Evolutionary conservation across 2,113 vertebrate genomes (phyloP).

Genomic region (Dermatemys mawii): DNA sequence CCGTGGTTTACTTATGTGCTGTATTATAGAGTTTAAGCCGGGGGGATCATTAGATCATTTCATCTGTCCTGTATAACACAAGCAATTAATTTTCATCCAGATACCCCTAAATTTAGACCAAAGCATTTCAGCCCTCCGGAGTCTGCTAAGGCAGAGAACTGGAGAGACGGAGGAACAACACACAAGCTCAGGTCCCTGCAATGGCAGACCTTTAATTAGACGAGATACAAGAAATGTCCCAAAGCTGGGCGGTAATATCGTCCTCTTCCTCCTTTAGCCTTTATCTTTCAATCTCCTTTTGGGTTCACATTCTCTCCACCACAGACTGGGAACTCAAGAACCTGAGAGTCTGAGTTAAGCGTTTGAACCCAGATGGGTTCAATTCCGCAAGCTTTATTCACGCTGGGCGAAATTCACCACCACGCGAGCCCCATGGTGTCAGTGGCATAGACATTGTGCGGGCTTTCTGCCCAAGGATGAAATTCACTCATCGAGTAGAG

Average conservation of each 20-base stretch:
- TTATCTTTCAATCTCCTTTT: not conserved
- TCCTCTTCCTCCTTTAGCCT: conserved; percentile 2
- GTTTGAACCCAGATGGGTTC: not conserved
- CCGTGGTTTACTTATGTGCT: conserved; percentile 23
- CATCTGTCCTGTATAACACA: not conserved
- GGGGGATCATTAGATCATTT: not conserved
- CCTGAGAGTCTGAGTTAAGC: not conserved
- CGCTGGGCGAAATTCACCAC: not conserved
- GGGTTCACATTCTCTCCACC: not conserved
- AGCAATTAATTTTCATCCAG: not conserved
- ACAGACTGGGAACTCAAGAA: not conserved
- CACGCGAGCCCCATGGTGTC: not conserved
- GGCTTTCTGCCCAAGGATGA: not conserved
- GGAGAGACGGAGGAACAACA: not conserved
- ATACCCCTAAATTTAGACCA: not conserved
- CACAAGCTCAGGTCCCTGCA: not conserved
- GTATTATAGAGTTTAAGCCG: not conserved
- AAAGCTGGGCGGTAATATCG: conserved; percentile 38
- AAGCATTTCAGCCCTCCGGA: not conserved
- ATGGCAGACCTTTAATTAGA: not conserved
- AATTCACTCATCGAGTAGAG: not conserved
- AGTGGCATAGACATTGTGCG: not conserved
- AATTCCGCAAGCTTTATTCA: not conserved
- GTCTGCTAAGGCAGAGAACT: not conserved
- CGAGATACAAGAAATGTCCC: conserved; percentile 24